These are phyloP conservation scores for Gila robusta DNA, from an alignment of 2,797 vertebrate species.

Conservation along the genomic window DNA sequence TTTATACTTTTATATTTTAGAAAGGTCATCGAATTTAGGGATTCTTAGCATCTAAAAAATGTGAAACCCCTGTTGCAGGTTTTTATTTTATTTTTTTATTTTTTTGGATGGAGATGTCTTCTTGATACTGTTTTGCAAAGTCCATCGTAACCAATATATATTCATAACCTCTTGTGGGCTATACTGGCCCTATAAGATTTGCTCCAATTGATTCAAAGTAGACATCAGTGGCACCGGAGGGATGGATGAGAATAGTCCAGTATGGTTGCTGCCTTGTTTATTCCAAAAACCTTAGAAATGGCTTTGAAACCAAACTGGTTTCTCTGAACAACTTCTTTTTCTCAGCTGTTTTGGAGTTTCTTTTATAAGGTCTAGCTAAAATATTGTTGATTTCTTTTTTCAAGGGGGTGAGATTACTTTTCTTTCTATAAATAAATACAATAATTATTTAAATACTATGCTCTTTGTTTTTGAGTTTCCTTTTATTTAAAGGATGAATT, in stretches of 20 bases:
- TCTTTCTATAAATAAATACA: neutral
- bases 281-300: conserved; percentile 15
- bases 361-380: neutral
- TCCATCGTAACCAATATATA: neutral
- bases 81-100: neutral
- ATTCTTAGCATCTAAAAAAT: neutral
- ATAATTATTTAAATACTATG: neutral
- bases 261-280: neutral
- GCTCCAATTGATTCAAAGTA: neutral
- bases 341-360: neutral
- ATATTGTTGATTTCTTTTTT: too few species aligned
- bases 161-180: conserved; percentile 11
- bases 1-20: neutral
- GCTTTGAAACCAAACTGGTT: neutral
- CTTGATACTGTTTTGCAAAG: neutral
- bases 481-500: neutral
- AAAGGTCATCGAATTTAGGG: neutral
- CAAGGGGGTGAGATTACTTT: too few species aligned
- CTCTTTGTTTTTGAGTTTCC: neutral
- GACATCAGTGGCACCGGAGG: conserved; percentile 5
- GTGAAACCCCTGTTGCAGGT: neutral
- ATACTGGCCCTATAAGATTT: neutral
- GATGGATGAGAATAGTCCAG: neutral
- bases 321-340: neutral
- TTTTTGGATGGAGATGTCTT: neutral